Base-by-base conservation (phyloP, 2,113 vertebrate species). In the Sinocyclocheilus rhinocerous region DNA sequence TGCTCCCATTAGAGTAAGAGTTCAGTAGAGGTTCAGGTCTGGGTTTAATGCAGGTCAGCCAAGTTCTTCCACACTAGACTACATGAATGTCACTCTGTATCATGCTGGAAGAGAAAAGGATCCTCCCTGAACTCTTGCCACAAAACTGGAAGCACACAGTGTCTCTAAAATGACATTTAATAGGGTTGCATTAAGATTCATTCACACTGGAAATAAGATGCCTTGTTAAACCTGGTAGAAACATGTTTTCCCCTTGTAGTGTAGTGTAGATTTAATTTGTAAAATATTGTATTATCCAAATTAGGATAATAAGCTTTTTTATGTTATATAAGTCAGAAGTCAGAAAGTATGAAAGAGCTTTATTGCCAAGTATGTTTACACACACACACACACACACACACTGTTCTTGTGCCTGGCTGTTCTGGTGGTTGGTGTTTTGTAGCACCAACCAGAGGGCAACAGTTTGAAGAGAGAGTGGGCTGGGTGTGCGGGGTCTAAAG, bases 11-110 rank as follows among this genome's bases (percentile, higher is more conserved):
- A 67, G 65, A 67, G 15, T 12, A 7, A 15, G 63, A 29, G 63
- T 59, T 70, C 69, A 70, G 69, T 18, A 22, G 9, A 42, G 69
- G 20, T 72, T 72, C 69, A 42, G 36, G 67, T 70, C 67, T 70
- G 67, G 65, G 29, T 69, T 33, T 18, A 4, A n/a, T 61, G 59
- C 59, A 22, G 59, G 11, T 63, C 61, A 26, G 11, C 24, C 61
- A 13, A 70, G 69, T 22, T 39, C 0, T 11, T 70, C 24, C 29
- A 3, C 63, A 2, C 10, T 24, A 6, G 63, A 67, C 59, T 0
- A 61, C 24, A 15, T 15, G 24, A 13, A 67, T 6, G 26, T 61
- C 9, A 1, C n/a, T 65, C 3, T 69, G 67, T 36, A 16, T 36
- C 18, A 22, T 1, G 18, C 69, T 72, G 69, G 69, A 39, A 72